Evolutionary conservation across 2,113 vertebrate species (phyloP).

Genomic region (Epinephelus fuscoguttatus): DNA sequence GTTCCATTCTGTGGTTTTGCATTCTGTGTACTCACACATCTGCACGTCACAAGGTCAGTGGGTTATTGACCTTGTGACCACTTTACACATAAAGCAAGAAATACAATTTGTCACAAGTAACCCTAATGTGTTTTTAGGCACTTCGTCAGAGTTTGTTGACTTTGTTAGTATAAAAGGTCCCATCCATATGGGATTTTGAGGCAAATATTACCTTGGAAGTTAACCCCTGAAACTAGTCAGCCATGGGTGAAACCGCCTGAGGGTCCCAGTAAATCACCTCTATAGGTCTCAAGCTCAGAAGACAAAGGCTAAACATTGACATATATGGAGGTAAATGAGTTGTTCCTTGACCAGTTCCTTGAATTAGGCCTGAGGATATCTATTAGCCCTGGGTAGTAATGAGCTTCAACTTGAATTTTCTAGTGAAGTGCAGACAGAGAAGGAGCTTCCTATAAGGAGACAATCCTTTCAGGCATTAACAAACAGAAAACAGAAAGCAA

Average conservation of each 20-base stretch:
- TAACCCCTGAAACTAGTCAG: conserved; percentile 88
- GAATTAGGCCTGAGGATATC: conserved; percentile 5
- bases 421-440: not conserved
- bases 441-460: not conserved
- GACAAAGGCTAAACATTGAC: conserved; percentile 83
- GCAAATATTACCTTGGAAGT: conserved; percentile 86
- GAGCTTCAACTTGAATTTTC: conserved; percentile 28
- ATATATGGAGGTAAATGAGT: conserved; percentile 73
- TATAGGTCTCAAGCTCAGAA: conserved; percentile 78
- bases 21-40: not conserved
- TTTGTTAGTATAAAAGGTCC: conserved; percentile 22
- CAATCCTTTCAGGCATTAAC: not conserved
- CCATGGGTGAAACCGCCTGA: conserved; percentile 86
- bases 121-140: conserved; percentile 36
- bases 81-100: conserved; percentile 54
- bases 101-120: conserved; percentile 57
- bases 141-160: not conserved
- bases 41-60: conserved; percentile 31
- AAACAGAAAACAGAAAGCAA: too few relatives aligned
- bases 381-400: conserved; percentile 16
- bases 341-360: conserved; percentile 21
- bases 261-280: conserved; percentile 86
- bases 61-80: conserved; percentile 40
- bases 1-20: conserved; percentile 3
- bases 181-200: conserved; percentile 52